Evolutionary conservation across 2,888 invertebrate species (phyloP).

Genomic region (Ligdia adustata): DNA sequence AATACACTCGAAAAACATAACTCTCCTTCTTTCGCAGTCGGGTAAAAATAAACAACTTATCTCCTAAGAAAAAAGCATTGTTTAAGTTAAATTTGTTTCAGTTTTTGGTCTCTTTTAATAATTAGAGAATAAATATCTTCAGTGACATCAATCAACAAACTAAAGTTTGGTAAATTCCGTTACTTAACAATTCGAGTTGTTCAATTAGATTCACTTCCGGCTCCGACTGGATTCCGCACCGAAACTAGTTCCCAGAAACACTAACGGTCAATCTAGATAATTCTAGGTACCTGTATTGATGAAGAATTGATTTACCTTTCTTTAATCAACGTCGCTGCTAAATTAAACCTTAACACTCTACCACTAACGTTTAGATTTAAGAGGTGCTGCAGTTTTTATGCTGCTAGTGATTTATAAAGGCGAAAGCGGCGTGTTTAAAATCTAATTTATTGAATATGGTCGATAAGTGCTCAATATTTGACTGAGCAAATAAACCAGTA

Average conservation of each 20-base stretch:
- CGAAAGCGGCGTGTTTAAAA: conserved; percentile 40
- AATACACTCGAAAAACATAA: no score
- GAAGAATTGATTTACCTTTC: conserved; percentile 40
- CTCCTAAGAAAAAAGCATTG: no score
- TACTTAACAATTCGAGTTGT: conserved; percentile 24
- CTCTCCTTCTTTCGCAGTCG: no score
- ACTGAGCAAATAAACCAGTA: conserved; percentile 3
- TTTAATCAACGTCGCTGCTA: conserved; percentile 18
- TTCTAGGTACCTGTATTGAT: conserved; percentile 34
- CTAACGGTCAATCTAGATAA: conserved; percentile 53
- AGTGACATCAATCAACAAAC: conserved; percentile 3
- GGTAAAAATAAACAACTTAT: no score
- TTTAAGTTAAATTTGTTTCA: no score
- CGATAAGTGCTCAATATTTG: conserved; percentile 17
- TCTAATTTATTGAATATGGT: conserved; percentile 25
- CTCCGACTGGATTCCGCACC: conserved; percentile 37
- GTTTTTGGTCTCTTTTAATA: no score
- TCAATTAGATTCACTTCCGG: conserved; percentile 39
- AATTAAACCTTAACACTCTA: background rate
- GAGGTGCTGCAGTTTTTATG: background rate
- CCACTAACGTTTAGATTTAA: conserved; percentile 1
- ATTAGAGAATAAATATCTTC: no score
- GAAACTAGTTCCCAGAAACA: conserved; percentile 46
- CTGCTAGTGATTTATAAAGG: conserved; percentile 39
- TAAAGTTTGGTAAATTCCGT: conserved; percentile 12